These are phyloP conservation scores for Drosophila albomicans DNA, from an alignment of 1,140 invertebrate species.

Conservation along the genomic window DNA sequence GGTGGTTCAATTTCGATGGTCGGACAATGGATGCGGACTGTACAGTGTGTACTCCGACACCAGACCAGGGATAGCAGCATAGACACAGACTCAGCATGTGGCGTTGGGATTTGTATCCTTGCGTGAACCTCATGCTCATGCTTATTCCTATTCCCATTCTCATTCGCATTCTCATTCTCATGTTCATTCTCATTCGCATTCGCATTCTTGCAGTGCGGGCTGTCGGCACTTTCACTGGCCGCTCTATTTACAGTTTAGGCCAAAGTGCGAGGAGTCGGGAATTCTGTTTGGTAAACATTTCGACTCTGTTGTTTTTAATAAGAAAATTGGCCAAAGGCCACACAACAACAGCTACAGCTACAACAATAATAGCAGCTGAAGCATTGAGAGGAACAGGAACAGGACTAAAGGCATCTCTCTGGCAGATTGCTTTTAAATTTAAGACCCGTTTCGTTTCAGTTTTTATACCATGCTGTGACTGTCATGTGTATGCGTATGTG, in stretches of 20 bases:
- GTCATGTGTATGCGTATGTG: slow-evolving; percentile 31
- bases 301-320: slow-evolving; percentile 82
- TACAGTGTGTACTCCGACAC: slow-evolving; percentile 4
- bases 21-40: slow-evolving; percentile 33
- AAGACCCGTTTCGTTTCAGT: slow-evolving; percentile 56
- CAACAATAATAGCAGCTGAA: not conserved
- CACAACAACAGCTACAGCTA: slow-evolving; percentile 20
- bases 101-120: slow-evolving; percentile 71
- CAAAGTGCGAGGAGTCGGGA: slow-evolving; percentile 54
- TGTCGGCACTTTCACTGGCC: slow-evolving; percentile 76
- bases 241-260: slow-evolving; percentile 79
- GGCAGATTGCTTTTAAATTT: slow-evolving; percentile 81
- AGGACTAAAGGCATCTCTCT: slow-evolving; percentile 39
- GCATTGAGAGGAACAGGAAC: slow-evolving; percentile 8
- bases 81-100: slow-evolving; percentile 69
- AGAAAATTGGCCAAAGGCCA: slow-evolving; percentile 82
- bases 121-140: slow-evolving; percentile 1
- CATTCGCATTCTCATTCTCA: not conserved
- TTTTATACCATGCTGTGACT: slow-evolving; percentile 40
- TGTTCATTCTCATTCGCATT: not conserved
- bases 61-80: slow-evolving; percentile 21
- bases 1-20: slow-evolving; percentile 42
- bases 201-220: slow-evolving; percentile 15
- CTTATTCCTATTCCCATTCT: not conserved
- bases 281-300: slow-evolving; percentile 83